Evolutionary conservation across 2,797 vertebrate species (phyloP).

Genomic region (Notolepis coatsorum): DNA sequence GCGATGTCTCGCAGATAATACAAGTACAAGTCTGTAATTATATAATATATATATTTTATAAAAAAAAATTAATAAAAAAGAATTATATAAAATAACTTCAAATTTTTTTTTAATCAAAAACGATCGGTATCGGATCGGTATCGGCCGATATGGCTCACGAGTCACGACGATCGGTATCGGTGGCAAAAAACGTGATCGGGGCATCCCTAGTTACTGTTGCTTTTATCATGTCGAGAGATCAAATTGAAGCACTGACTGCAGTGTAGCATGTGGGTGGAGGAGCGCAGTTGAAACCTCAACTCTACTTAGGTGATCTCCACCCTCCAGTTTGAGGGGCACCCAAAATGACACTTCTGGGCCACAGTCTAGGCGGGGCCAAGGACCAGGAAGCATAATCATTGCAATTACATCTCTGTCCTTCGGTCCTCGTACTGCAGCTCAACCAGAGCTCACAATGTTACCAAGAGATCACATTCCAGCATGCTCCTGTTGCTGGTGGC

Average conservation of each 20-base stretch:
- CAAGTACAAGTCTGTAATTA: too few relatives aligned
- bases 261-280: slow-evolving; percentile 5
- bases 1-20: too few relatives aligned
- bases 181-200: neutral
- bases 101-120: too few relatives aligned
- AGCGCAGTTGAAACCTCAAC: slow-evolving; percentile 21
- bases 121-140: too few relatives aligned
- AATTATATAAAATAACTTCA: too few relatives aligned
- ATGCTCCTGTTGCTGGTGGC: slow-evolving; percentile 4
- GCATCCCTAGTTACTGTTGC: neutral
- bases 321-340: slow-evolving; percentile 53
- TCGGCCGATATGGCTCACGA: too few relatives aligned
- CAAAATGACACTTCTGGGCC: slow-evolving; percentile 69
- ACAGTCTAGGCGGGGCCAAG: slow-evolving; percentile 50
- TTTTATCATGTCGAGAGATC: neutral
- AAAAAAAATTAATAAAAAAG: too few relatives aligned
- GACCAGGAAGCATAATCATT: slow-evolving; percentile 54
- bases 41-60: too few relatives aligned
- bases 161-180: too few relatives aligned
- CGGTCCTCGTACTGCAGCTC: slow-evolving; percentile 22
- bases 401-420: slow-evolving; percentile 54
- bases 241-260: neutral
- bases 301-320: slow-evolving; percentile 36
- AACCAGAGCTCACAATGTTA: neutral
- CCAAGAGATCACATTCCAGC: slow-evolving; percentile 3